Evolutionary conservation across 2,888 invertebrate genomes (phyloP), one percentile per base, ranked within the genome.

Genomic region (Neoascia interrupta): DNA sequence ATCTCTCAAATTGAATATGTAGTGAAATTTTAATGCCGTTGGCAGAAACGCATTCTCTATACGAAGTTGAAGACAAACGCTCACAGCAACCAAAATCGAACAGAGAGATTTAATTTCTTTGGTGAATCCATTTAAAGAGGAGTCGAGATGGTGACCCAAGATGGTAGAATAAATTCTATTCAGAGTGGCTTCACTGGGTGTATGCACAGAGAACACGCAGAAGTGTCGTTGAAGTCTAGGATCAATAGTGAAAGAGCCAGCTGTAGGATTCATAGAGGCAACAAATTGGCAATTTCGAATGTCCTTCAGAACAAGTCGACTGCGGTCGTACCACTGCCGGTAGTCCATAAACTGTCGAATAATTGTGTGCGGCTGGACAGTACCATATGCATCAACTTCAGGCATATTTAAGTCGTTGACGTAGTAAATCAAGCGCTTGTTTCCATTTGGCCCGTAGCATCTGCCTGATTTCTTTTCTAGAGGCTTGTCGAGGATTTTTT

Each of bases 391-490:
- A 89, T 98, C 98, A 3, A 97, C 97, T 90, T 97, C 97, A 0
- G 98, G 98, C 97, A 98, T 98, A 87, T 98, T 98, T 91, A 98
- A 92, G 85, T 98, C 98, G 85, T 98, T 98, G 70, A 98, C 93
- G 87, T 97, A 97, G 89, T 97, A 98, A 74, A 98, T 93, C 90
- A 98, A 93, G 16, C 92, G 84, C 4, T 86, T 92, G 85, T 92
- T 95, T 5, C 97, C 97, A 0, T 96, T 95, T 3, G 98, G 98
- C 0, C 96, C 98, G 86, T 93, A 98, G 86, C 95, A 97, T 73
- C 96, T 92, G 0, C 98, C 98, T 0, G 97, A 96, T 87, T 98
- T 98, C 90, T 98, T 98, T 87, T 98, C 98, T 70, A 98, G 89
- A 1, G 97, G 96, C 83, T 96, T 95, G 86, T 98, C 98, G 69